Conservation (phyloP, 2,797 vertebrate species). For the Microhierax caerulescens region DNA sequence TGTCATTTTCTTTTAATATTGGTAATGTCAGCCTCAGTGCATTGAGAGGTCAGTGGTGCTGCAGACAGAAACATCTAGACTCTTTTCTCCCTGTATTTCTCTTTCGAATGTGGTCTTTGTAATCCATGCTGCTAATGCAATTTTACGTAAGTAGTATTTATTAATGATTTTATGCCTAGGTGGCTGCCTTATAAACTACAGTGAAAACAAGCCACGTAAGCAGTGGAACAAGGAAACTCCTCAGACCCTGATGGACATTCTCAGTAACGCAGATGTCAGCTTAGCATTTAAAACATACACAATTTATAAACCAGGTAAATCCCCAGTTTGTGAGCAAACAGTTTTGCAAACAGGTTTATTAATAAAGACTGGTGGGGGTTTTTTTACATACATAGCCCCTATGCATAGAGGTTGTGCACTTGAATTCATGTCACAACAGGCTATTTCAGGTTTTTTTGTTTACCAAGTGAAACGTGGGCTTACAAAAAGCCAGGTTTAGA, state of each 20-base stretch:
- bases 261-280: constrained; percentile 83
- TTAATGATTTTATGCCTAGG: constrained; percentile 38
- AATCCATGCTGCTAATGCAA: neutral
- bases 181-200: constrained; percentile 65
- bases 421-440: neutral
- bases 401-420: fast-evolving
- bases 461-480: neutral
- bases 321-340: neutral
- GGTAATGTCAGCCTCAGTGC: neutral
- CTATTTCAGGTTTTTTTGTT: neutral
- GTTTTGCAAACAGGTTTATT: neutral
- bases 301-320: constrained; percentile 82
- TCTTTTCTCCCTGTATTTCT: neutral
- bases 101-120: neutral
- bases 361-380: neutral
- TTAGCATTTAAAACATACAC: constrained; percentile 88
- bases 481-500: neutral
- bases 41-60: neutral
- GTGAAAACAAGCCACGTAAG: constrained; percentile 71
- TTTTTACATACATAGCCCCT: neutral
- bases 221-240: constrained; percentile 84
- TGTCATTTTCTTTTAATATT: neutral
- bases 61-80: neutral
- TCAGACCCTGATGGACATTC: constrained; percentile 80
- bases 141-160: neutral